phyloP scores from a whole-genome alignment of 2,113 vertebrate species.

The Ictalurus punctatus region DNA sequence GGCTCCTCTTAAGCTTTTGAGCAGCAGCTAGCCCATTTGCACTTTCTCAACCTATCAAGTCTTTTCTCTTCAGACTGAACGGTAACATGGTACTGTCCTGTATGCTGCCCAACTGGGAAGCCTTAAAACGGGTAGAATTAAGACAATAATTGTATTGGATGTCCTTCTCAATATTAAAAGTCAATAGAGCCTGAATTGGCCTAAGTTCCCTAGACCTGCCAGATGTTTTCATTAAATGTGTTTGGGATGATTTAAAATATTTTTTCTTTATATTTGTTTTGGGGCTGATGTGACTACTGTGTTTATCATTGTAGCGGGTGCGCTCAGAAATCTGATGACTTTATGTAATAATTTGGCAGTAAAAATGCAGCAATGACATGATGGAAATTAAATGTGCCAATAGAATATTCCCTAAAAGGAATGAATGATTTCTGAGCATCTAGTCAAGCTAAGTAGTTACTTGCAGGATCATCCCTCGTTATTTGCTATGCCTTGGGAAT shows the following conservation, averaged over 20 bases:
- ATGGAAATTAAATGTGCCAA: conserved; percentile 24
- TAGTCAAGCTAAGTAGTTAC: conserved; percentile 27
- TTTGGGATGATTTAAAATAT: conserved; percentile 63
- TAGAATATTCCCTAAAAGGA: conserved; percentile 31
- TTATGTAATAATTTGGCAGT: conserved; percentile 53
- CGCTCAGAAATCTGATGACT: conserved; percentile 64
- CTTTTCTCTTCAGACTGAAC: conserved; percentile 72
- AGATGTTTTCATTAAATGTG: conserved; percentile 72
- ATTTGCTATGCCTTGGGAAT: conserved; percentile 36
- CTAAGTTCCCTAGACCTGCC: conserved; percentile 68
- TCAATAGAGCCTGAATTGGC: conserved; percentile 71
- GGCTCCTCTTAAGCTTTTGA: conserved; percentile 63
- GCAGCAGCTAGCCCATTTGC: conserved; percentile 77
- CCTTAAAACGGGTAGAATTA: conserved; percentile 79
- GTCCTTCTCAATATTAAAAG: conserved; percentile 74
- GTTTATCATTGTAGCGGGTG: conserved; percentile 59
- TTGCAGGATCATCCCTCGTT: conserved; percentile 25
- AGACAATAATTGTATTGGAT: conserved; percentile 79
- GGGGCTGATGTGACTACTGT: conserved; percentile 65
- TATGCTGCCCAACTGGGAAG: conserved; percentile 66
- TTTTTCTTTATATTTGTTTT: conserved; percentile 53
- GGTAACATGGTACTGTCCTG: conserved; percentile 78
- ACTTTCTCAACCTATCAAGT: conserved; percentile 75
- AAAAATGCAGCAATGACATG: conserved; percentile 40
- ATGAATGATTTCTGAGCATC: conserved; percentile 24